Conservation (phyloP, 2,888 invertebrate genomes). For the Harpalus rufipes region DNA sequence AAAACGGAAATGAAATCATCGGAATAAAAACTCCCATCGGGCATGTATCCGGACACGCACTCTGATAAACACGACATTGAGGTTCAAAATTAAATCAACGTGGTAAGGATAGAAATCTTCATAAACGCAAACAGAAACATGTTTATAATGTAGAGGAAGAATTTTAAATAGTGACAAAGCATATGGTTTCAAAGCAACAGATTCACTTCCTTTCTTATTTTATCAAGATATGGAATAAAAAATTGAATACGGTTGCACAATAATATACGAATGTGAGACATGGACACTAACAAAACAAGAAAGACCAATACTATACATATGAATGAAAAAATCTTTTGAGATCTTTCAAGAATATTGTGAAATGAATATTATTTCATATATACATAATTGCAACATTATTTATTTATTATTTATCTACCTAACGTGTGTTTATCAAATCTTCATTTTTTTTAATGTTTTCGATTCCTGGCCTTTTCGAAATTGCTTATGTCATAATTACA, state of each 20-base stretch:
- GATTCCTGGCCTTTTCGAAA: no score
- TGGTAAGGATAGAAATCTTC: background rate
- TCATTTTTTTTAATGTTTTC: no score
- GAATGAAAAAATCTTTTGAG: no score
- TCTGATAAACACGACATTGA: constrained; percentile 24
- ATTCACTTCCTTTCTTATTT: background rate
- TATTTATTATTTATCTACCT: no score
- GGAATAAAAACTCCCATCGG: constrained; percentile 22
- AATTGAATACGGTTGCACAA: background rate
- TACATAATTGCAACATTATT: no score
- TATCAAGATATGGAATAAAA: background rate
- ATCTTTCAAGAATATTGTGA: no score
- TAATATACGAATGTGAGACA: no score
- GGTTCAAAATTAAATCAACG: background rate
- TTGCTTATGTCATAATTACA: no score
- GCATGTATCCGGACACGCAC: constrained; percentile 32
- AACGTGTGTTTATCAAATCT: no score
- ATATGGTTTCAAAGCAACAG: background rate
- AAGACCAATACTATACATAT: no score
- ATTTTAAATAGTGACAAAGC: background rate
- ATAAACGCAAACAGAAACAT: background rate
- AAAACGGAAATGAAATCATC: constrained; percentile 48
- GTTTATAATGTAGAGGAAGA: background rate
- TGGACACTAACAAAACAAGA: no score
- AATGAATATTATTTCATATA: no score